Conservation (phyloP, 2,888 invertebrate genomes). For the Scaptomyza parva region DNA sequence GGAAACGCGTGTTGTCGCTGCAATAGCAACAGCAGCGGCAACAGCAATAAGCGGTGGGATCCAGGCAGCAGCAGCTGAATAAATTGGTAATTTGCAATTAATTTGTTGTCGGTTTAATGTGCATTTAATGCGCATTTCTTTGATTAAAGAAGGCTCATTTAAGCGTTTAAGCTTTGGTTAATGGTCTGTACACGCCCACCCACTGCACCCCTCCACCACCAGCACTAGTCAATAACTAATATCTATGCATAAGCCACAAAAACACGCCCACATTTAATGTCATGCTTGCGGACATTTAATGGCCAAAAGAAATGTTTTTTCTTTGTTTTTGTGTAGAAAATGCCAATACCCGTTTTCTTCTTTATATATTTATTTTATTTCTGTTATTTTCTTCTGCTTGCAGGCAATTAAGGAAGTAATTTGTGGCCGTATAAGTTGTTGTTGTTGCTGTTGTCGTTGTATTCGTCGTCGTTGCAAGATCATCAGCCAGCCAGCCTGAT, state of each 20-base stretch:
- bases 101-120: constrained; percentile 70
- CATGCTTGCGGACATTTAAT: constrained; percentile 44
- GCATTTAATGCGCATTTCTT: constrained; percentile 66
- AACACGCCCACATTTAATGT: constrained; percentile 56
- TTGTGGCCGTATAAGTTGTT: constrained; percentile 57
- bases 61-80: constrained; percentile 30
- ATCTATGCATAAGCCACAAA: constrained; percentile 6
- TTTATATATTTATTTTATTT: constrained; percentile 20
- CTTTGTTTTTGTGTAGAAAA: constrained; percentile 19
- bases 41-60: no score
- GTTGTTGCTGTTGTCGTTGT: constrained; percentile 43
- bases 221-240: neutral
- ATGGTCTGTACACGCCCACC: constrained; percentile 44
- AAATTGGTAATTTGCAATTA: constrained; percentile 73
- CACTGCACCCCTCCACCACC: neutral
- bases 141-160: constrained; percentile 67
- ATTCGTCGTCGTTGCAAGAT: constrained; percentile 53
- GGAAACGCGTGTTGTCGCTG: constrained; percentile 60
- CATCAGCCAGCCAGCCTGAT: constrained; percentile 51
- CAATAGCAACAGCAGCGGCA: constrained; percentile 6
- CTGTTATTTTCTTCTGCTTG: constrained; percentile 51
- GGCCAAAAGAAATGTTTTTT: constrained; percentile 26
- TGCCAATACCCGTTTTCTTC: constrained; percentile 46
- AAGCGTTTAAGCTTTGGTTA: constrained; percentile 51
- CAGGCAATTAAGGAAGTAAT: constrained; percentile 81